Percentiles rank a stretch among this genome's conserved stretches.
These are phyloP conservation scores for Nymphicus hollandicus DNA, from an alignment of 2,113 vertebrate genomes.

Conservation along the genomic window DNA sequence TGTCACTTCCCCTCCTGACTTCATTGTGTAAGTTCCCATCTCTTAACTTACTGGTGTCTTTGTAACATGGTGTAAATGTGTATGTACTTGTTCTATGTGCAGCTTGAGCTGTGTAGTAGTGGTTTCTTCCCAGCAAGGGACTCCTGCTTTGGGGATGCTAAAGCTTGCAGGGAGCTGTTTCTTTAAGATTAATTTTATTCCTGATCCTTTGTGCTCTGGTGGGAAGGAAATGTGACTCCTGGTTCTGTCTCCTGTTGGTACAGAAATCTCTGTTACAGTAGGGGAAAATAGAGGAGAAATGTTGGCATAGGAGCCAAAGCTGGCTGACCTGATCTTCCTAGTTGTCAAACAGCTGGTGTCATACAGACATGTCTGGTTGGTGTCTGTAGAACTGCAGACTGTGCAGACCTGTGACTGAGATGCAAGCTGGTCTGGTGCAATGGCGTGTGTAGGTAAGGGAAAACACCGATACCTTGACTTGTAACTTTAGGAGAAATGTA, in stretches of 20 bases:
- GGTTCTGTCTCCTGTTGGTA: neutral
- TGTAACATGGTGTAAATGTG: neutral
- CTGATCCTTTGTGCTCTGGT: neutral
- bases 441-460: rapidly evolving
- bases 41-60: neutral
- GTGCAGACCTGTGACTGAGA: neutral
- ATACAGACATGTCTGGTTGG: neutral
- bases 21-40: neutral
- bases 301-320: neutral
- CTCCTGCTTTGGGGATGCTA: neutral
- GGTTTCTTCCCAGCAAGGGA: neutral
- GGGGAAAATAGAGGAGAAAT: neutral
- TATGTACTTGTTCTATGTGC: rapidly evolving
- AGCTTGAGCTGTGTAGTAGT: neutral
- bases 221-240: neutral
- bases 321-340: neutral
- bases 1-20: neutral
- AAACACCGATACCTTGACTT: neutral
- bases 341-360: neutral
- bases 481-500: neutral
- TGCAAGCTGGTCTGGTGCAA: neutral
- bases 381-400: neutral
- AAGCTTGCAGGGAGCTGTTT: neutral
- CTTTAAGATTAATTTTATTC: neutral
- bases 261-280: neutral